phyloP scores from a whole-genome alignment of 2,113 vertebrate genomes.

The Campylomormyrus numenius region DNA sequence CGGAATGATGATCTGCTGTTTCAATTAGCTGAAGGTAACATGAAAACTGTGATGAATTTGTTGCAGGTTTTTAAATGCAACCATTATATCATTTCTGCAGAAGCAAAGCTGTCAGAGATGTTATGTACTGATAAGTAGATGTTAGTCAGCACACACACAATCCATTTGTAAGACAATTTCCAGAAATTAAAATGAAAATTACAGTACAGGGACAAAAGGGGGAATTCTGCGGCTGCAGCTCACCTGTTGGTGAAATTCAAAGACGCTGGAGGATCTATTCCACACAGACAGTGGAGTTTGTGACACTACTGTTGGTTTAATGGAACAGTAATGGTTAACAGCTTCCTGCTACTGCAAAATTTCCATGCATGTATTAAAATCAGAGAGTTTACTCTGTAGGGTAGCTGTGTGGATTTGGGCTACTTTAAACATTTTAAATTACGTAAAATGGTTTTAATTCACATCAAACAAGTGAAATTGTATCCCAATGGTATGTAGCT shows the following conservation, averaged over 20 bases:
- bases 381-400: neutral
- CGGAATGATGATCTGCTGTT: neutral
- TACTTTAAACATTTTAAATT: neutral
- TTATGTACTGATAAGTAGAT: neutral
- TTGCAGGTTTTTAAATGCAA: neutral
- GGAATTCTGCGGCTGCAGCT: neutral
- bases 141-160: neutral
- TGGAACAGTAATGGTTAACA: neutral
- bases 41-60: neutral
- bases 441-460: slow-evolving; percentile 1
- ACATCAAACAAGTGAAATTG: neutral
- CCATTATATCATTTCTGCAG: neutral
- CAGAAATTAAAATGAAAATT: neutral
- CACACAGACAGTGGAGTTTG: neutral
- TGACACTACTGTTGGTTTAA: neutral
- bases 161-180: neutral
- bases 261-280: neutral
- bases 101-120: neutral
- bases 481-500: neutral
- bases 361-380: neutral
- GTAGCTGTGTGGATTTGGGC: neutral
- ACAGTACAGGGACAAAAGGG: neutral
- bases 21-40: neutral
- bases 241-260: neutral
- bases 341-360: neutral